phyloP scores from a whole-genome alignment of 2,888 invertebrate species.

The Dysmachus trigonus region DNA sequence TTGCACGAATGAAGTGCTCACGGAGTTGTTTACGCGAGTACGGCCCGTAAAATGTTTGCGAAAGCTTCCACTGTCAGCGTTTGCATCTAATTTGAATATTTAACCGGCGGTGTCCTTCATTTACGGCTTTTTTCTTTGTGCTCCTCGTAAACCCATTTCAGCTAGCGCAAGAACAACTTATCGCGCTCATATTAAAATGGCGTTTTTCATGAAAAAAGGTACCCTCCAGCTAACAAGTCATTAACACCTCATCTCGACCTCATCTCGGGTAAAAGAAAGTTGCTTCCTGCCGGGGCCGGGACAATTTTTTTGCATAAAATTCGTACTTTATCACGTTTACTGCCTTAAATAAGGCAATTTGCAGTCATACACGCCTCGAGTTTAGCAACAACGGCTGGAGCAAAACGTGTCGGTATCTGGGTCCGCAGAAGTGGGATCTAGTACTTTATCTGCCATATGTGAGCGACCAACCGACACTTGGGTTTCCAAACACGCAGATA shows the following conservation, averaged over 20 bases:
- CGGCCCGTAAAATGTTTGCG: background rate
- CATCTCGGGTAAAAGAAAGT: conserved; percentile 40
- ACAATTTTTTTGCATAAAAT: conserved; percentile 44
- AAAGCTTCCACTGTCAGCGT: background rate
- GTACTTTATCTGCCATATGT: background rate
- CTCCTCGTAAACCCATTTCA: conserved; percentile 12
- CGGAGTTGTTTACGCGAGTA: background rate
- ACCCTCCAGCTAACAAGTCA: conserved; percentile 42
- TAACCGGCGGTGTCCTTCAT: conserved; percentile 36
- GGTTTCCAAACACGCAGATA: conserved; percentile 35
- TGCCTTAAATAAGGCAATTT: conserved; percentile 49
- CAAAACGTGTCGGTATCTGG: conserved; percentile 33
- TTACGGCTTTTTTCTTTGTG: background rate
- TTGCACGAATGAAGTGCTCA: background rate
- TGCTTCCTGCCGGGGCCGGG: conserved; percentile 25
- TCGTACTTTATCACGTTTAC: conserved; percentile 49
- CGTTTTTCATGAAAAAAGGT: conserved; percentile 19
- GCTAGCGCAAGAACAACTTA: background rate
- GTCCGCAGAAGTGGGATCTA: background rate
- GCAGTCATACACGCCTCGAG: conserved; percentile 41
- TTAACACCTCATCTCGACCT: conserved; percentile 46
- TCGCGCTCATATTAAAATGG: conserved; percentile 33
- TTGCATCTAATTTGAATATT: conserved; percentile 43
- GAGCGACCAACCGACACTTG: background rate
- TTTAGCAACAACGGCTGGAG: background rate